Evolutionary conservation across 2,113 vertebrate genomes (phyloP).

Genomic region (Burhinus oedicnemus): DNA sequence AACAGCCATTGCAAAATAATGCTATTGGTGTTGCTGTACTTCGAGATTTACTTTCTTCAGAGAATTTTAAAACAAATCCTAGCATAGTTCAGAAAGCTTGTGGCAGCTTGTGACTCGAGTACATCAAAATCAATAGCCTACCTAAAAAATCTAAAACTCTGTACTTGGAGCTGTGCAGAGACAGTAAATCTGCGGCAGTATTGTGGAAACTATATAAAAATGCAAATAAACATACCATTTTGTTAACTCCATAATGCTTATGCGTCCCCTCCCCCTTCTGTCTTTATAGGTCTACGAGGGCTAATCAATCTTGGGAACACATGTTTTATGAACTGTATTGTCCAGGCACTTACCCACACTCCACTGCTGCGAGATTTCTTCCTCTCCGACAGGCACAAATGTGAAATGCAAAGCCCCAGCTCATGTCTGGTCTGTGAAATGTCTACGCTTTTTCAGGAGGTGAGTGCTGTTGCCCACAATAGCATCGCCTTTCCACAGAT

Average conservation of each 20-base stretch:
- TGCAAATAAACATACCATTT: not conserved
- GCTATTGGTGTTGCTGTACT: slow-evolving; percentile 2
- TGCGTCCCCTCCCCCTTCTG: slow-evolving; percentile 10
- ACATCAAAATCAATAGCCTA: not conserved
- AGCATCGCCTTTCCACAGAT: not conserved
- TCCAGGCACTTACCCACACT: slow-evolving; percentile 97
- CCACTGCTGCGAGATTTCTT: slow-evolving; percentile 97
- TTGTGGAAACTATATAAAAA: not conserved
- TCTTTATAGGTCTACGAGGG: slow-evolving; percentile 89
- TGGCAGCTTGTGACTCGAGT: not conserved
- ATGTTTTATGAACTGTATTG: slow-evolving; percentile 99
- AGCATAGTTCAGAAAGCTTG: not conserved
- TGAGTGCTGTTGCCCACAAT: slow-evolving; percentile 58
- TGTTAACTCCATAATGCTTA: slow-evolving; percentile 31
- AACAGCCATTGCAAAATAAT: not conserved
- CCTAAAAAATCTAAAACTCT: not conserved
- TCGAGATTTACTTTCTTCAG: not conserved
- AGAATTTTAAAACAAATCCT: not conserved
- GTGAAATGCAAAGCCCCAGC: slow-evolving; percentile 97
- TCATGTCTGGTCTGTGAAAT: slow-evolving; percentile 99
- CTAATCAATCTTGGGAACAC: slow-evolving; percentile 98
- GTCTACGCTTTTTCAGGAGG: slow-evolving; percentile 98
- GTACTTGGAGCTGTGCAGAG: not conserved
- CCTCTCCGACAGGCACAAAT: slow-evolving; percentile 97
- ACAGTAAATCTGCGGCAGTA: not conserved